Percentiles rank a stretch among this genome's conserved stretches.
These are phyloP conservation scores for Ispidina picta DNA, from an alignment of 2,797 vertebrate species.

Conservation along the genomic window DNA sequence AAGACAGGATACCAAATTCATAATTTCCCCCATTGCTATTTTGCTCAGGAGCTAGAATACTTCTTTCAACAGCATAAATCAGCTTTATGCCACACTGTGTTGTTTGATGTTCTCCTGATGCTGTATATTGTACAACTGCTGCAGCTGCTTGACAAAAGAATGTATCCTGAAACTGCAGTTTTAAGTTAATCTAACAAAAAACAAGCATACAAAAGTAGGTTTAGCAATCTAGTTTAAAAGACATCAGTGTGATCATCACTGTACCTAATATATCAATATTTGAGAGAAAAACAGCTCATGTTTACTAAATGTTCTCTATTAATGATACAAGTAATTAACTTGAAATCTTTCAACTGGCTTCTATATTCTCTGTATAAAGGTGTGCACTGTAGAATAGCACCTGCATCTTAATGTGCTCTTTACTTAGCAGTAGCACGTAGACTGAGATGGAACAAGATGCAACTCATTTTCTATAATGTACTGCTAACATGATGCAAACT, in stretches of 20 bases:
- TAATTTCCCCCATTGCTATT: neutral
- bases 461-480: neutral
- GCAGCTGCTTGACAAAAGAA: neutral
- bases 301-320: constrained; percentile 71
- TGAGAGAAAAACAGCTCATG: constrained; percentile 40
- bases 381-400: neutral
- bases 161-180: neutral
- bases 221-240: neutral
- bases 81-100: neutral
- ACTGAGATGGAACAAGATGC: neutral
- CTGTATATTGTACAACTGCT: neutral
- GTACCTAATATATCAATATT: neutral
- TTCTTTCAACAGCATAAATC: neutral
- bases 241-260: neutral
- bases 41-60: neutral
- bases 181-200: neutral
- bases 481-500: neutral
- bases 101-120: neutral
- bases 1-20: neutral
- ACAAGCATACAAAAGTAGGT: neutral
- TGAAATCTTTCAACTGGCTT: constrained; percentile 55
- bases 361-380: constrained; percentile 61
- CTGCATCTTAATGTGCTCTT: neutral
- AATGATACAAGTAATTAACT: constrained; percentile 75
- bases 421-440: neutral